These are phyloP conservation scores for Acanthosepion esculentum DNA, from an alignment of 2,888 invertebrate genomes.

Conservation along the genomic window DNA sequence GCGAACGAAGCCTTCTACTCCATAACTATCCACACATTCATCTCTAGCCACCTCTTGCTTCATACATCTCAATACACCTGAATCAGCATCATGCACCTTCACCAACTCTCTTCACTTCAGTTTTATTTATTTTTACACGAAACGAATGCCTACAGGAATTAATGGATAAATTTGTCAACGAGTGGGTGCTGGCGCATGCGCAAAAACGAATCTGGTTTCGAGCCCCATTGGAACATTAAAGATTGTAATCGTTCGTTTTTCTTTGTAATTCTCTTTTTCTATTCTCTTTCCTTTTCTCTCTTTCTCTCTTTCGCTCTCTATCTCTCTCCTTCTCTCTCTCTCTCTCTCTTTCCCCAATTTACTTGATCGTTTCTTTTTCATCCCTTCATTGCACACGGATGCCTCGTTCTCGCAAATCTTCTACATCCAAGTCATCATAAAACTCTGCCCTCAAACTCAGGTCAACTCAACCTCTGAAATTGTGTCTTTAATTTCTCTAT, in stretches of 20 bases:
- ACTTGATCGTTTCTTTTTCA: background rate
- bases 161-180: background rate
- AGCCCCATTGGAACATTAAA: background rate
- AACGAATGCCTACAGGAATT: background rate
- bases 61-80: background rate
- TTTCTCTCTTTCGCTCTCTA: background rate
- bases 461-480: no score
- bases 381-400: background rate
- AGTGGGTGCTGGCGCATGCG: background rate
- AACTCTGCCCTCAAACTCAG: no score
- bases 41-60: background rate
- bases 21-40: no score
- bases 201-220: background rate
- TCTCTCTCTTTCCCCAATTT: background rate
- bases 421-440: no score
- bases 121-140: background rate
- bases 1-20: no score
- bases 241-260: background rate
- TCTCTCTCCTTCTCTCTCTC: background rate
- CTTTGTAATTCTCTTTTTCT: background rate
- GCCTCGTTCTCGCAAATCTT: no score
- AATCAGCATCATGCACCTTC: background rate
- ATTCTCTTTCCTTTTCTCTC: background rate
- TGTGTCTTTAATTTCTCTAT: no score
- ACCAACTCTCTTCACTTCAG: background rate